Percentiles rank a stretch among this genome's conserved stretches.
Evolutionary conservation across 2,113 vertebrate species (phyloP).

Genomic region (Takifugu bimaculatus): DNA sequence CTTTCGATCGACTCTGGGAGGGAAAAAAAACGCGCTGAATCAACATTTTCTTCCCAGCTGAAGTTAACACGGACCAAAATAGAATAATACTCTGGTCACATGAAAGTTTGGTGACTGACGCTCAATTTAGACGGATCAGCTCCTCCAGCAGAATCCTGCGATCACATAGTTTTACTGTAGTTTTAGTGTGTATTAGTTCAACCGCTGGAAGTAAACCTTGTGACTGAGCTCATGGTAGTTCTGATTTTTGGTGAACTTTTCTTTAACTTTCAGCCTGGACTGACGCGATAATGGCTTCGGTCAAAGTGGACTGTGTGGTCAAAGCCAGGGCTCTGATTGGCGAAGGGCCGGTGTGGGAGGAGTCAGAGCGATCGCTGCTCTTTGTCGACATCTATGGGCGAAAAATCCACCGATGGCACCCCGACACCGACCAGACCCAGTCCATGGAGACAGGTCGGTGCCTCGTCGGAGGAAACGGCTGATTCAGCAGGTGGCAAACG

Average conservation of each 20-base stretch:
- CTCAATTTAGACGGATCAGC: too few species aligned
- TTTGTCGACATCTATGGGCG: constrained; percentile 83
- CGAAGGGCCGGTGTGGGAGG: constrained; percentile 91
- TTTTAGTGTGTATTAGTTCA: too few species aligned
- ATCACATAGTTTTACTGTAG: too few species aligned
- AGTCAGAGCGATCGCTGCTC: constrained; percentile 76
- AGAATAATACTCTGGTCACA: too few species aligned
- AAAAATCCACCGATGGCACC: constrained; percentile 83
- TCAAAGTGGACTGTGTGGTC: constrained; percentile 80
- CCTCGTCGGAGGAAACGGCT: background rate
- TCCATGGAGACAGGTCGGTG: constrained; percentile 78
- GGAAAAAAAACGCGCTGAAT: too few species aligned
- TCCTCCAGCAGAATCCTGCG: too few species aligned
- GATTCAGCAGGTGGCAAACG: background rate
- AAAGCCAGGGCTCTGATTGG: constrained; percentile 68
- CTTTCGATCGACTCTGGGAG: too few species aligned
- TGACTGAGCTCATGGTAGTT: background rate
- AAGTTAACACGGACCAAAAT: too few species aligned
- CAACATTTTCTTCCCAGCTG: too few species aligned
- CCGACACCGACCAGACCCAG: constrained; percentile 64
- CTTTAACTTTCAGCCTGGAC: background rate
- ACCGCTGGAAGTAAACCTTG: too few species aligned
- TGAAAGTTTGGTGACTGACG: too few species aligned
- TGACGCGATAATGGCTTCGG: constrained; percentile 74
- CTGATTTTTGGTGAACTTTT: background rate